Percentiles rank a stretch among this genome's conserved stretches.
Conservation (phyloP, 1,140 invertebrate genomes). For the Ips nitidus region DNA sequence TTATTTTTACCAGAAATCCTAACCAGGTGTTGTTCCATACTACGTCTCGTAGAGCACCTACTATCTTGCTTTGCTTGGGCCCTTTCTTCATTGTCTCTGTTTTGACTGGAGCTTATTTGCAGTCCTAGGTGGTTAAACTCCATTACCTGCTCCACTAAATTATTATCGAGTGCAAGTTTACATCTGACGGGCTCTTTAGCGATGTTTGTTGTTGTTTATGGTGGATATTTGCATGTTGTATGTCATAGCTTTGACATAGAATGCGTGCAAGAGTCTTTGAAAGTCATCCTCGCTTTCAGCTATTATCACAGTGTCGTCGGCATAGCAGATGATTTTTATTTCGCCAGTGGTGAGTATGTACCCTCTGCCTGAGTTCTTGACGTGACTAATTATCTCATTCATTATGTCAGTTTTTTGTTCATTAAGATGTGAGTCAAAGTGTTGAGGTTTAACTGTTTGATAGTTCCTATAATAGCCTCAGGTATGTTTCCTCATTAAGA, state of each 20-base stretch:
- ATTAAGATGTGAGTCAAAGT: background rate
- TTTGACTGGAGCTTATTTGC: slow-evolving; percentile 6
- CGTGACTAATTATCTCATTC: slow-evolving; percentile 5
- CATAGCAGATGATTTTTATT: background rate
- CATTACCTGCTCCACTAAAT: background rate
- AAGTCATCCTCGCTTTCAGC: slow-evolving; percentile 1
- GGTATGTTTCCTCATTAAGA: no score
- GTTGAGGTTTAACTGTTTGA: slow-evolving; percentile 6
- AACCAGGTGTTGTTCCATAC: background rate
- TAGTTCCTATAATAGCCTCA: background rate
- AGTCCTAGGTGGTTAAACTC: background rate
- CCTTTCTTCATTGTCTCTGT: background rate
- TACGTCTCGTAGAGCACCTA: slow-evolving; percentile 7
- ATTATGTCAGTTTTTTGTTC: slow-evolving; percentile 2
- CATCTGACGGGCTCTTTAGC: background rate
- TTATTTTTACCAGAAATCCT: background rate
- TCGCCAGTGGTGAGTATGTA: slow-evolving; percentile 2
- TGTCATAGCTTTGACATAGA: background rate
- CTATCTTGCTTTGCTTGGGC: background rate
- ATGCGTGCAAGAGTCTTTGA: background rate
- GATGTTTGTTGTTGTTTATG: background rate
- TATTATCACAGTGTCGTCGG: background rate
- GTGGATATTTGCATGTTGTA: background rate
- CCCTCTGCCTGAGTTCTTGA: background rate
- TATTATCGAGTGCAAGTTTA: background rate